Conservation (phyloP, 2,888 invertebrate genomes). For the Camptogramma bilineatum region DNA sequence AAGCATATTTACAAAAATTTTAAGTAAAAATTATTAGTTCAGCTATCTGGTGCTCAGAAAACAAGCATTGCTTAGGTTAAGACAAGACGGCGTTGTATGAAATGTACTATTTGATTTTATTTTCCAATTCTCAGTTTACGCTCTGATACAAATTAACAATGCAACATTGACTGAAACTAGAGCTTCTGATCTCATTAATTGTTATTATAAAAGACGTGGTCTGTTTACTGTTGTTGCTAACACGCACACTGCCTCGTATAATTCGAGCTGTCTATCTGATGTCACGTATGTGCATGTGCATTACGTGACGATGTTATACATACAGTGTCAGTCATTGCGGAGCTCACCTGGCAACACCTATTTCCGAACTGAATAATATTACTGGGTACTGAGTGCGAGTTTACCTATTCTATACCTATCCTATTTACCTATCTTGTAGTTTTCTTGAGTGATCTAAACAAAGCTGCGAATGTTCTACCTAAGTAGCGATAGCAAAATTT, state of each 20-base stretch:
- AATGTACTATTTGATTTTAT: not conserved
- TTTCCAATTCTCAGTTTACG: not conserved
- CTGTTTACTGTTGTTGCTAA: constrained; percentile 41
- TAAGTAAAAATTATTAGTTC: too few species aligned
- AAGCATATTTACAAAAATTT: too few species aligned
- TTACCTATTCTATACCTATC: too few species aligned
- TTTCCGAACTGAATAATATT: too few species aligned
- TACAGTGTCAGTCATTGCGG: constrained; percentile 13
- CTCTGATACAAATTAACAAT: constrained; percentile 17
- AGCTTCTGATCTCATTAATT: constrained; percentile 29
- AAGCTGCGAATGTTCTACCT: too few species aligned
- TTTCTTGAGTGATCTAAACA: too few species aligned
- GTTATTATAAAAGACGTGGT: constrained; percentile 36
- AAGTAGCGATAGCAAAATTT: too few species aligned
- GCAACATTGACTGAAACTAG: constrained; percentile 9
- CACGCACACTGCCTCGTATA: constrained; percentile 30
- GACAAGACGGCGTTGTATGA: too few species aligned
- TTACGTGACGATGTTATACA: constrained; percentile 50
- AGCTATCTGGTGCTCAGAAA: too few species aligned
- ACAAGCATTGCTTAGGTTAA: too few species aligned
- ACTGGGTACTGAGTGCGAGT: too few species aligned
- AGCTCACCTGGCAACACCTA: not conserved
- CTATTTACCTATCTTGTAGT: too few species aligned
- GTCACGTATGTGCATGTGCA: constrained; percentile 57
- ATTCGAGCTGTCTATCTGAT: constrained; percentile 43